Evolutionary conservation across 1,140 invertebrate species (phyloP).

Genomic region (Drosophila funebris): DNA sequence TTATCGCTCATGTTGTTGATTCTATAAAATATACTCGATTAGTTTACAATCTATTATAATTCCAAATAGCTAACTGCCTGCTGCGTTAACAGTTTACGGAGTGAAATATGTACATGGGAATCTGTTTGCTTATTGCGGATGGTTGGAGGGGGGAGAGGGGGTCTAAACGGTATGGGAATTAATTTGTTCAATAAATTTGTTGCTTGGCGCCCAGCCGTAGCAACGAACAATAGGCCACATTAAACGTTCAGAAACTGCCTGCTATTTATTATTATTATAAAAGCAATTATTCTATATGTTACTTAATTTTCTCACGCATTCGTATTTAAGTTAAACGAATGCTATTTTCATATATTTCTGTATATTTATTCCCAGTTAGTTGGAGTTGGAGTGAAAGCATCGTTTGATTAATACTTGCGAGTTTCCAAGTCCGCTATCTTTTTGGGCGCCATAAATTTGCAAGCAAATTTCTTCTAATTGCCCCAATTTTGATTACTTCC

Average conservation of each 20-base stretch:
- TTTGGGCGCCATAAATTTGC: conserved; percentile 40
- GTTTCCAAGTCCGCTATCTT: neutral
- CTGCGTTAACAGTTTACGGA: too few relatives aligned
- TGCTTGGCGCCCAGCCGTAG: conserved; percentile 71
- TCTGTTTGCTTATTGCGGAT: neutral
- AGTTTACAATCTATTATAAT: neutral
- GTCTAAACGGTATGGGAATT: conserved; percentile 19
- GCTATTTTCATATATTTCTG: conserved; percentile 1
- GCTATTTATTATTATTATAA: too few relatives aligned
- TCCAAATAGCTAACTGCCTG: conserved; percentile 16
- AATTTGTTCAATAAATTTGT: conserved; percentile 73
- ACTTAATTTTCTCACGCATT: conserved; percentile 64
- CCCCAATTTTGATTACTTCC: conserved; percentile 35
- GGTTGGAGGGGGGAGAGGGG: neutral
- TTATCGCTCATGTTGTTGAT: conserved; percentile 47
- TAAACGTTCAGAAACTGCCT: too few relatives aligned
- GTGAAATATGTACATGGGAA: neutral
- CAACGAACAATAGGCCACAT: conserved; percentile 48
- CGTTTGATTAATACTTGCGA: conserved; percentile 34
- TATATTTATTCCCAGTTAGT: conserved; percentile 25
- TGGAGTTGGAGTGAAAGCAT: conserved; percentile 60
- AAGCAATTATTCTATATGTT: neutral
- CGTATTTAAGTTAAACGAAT: conserved; percentile 15
- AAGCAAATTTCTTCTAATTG: conserved; percentile 59
- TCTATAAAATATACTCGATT: conserved; percentile 30